Base-by-base conservation (phyloP, 2,888 invertebrate species). In the Holacanthella duospinosa region DNA sequence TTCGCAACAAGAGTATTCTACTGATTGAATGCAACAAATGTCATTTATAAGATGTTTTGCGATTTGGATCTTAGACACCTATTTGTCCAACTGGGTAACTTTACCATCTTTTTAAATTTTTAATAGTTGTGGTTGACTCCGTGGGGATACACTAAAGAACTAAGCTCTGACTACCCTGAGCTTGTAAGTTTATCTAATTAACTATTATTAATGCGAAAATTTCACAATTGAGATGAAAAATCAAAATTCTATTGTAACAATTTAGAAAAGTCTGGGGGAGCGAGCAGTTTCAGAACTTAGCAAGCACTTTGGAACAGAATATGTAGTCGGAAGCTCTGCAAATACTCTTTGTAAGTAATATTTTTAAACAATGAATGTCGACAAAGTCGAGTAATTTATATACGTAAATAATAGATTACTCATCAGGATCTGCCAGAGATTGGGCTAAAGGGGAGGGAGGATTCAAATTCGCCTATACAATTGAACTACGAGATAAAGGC, bases 401-500 rank as follows among this genome's bases (percentile, higher is more conserved):
- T 36, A 56, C 9, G 3, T 56, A 25, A 16, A 21, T 21, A 29
- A 12, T 25, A 59, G 71, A 70, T 26, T 28, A 53, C 29, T 66
- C 71, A 1, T 62, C 65, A 12, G 72, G 72, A 1, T 66, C 68
- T 0, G 69, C 69, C 55, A 59, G 68, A 53, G 72, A 72, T 54
- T 72, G 72, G 72, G 71, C 71, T 21, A 67, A 67, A 57, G 71
- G 71, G 1, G 65, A 64, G 9, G 68, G 68, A 19, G 63, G 58
- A 12, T 60, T 65, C 16, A 65, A 60, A 19, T 67, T 61, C 29
- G 66, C 67, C 9, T 81, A 80, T 74, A 79, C 79, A 0, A 72
- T 80, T 6, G 81, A 81, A 71, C 74, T 81, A 12, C 68, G 78
- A 26, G 80, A 79, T 67, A 76, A 74, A 1, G 79, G 79, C 1